Conservation (phyloP, 2,888 invertebrate genomes). For the Eupithecia pulchellata region DNA sequence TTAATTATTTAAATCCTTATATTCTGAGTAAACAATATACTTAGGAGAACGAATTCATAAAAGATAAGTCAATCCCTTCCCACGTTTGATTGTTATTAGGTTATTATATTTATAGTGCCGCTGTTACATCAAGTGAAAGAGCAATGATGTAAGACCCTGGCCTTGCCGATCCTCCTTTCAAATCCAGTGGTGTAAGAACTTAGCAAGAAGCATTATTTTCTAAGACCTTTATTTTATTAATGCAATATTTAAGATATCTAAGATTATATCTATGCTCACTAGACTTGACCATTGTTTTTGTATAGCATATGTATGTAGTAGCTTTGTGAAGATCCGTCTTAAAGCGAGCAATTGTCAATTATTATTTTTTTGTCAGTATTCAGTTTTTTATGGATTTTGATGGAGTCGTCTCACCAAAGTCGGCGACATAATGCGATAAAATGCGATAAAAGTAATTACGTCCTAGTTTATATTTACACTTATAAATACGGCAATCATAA, state of each 20-base stretch:
- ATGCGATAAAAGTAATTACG: too few species aligned
- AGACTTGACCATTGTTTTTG: not conserved
- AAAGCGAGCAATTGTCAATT: too few species aligned
- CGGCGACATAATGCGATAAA: too few species aligned
- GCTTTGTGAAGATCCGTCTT: not conserved
- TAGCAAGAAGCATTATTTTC: not conserved
- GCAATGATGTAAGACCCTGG: not conserved
- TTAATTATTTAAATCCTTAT: too few species aligned
- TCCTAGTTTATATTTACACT: too few species aligned
- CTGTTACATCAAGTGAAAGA: not conserved
- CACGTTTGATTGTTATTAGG: not conserved
- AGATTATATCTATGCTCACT: not conserved
- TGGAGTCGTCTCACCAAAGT: too few species aligned
- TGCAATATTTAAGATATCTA: not conserved
- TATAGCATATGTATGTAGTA: too few species aligned
- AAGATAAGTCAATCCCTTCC: not conserved
- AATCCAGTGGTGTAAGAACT: not conserved
- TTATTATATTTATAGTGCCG: not conserved
- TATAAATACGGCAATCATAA: too few species aligned
- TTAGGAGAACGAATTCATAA: too few species aligned
- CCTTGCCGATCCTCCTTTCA: not conserved
- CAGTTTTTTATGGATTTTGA: too few species aligned
- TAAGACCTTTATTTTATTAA: not conserved
- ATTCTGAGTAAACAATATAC: not conserved
- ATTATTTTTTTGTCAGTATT: too few species aligned